These are phyloP conservation scores for Charadrius vociferus DNA, from an alignment of 2,113 vertebrate genomes.

Conservation along the genomic window DNA sequence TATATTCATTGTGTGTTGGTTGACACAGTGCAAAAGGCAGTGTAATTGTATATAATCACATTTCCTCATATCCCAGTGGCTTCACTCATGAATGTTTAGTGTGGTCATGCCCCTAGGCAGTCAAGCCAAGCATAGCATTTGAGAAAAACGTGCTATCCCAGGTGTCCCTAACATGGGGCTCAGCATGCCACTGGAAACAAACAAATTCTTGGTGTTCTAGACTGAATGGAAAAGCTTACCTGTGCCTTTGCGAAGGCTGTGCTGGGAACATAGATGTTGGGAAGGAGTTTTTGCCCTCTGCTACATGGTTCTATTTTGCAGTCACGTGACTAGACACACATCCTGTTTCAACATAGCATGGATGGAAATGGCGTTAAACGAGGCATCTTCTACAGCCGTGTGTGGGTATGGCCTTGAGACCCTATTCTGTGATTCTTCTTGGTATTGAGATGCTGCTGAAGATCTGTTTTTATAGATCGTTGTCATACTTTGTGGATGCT, in stretches of 20 bases:
- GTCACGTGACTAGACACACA: neutral
- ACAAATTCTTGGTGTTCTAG: neutral
- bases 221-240: neutral
- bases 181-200: neutral
- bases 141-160: neutral
- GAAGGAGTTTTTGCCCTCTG: neutral
- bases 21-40: neutral
- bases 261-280: rapidly evolving
- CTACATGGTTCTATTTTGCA: neutral
- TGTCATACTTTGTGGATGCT: neutral
- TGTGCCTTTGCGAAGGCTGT: neutral
- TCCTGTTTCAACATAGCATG: neutral
- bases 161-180: neutral
- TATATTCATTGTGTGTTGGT: neutral
- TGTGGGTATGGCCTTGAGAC: neutral
- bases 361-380: neutral
- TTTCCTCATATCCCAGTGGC: neutral
- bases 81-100: neutral
- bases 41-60: neutral
- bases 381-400: neutral
- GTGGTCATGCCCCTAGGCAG: neutral
- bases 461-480: neutral
- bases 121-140: neutral
- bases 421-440: neutral
- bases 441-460: neutral